Percentiles rank a stretch among this genome's conserved stretches.
Evolutionary conservation across 2,888 invertebrate species (phyloP).

Genomic region (Melanostoma scalare): DNA sequence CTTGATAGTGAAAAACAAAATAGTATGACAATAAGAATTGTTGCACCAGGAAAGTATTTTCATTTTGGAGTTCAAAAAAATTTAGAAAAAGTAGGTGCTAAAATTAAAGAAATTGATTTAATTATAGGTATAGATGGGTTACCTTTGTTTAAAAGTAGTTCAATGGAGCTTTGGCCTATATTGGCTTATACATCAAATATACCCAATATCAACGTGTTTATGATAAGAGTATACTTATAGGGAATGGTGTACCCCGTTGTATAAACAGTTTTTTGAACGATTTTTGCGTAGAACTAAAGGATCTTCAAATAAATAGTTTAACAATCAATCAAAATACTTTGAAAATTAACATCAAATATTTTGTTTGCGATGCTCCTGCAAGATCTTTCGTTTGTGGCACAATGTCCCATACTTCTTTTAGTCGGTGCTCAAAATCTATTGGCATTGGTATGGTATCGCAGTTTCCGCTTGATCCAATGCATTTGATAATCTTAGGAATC

Average conservation of each 20-base stretch:
- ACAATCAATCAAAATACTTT: not conserved
- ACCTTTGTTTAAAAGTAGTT: not conserved
- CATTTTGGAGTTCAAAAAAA: not conserved
- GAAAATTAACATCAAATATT: not conserved
- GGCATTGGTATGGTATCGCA: constrained; percentile 5
- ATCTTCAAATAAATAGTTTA: not conserved
- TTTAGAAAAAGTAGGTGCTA: not conserved
- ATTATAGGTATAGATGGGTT: constrained; percentile 1
- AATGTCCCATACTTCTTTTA: not conserved
- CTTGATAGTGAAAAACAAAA: not conserved
- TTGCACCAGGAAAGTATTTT: not conserved
- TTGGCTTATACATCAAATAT: not conserved
- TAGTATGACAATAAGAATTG: not conserved
- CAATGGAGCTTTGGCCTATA: not conserved
- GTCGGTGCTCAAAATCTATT: not conserved
- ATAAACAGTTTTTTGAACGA: not conserved
- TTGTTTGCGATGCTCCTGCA: not conserved
- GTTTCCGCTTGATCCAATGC: constrained; percentile 8
- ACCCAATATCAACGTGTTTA: not conserved
- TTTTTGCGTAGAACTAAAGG: not conserved
- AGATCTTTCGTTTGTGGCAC: not conserved
- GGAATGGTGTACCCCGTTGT: not conserved
- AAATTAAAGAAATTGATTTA: not conserved
- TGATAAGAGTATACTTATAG: constrained; percentile 3
- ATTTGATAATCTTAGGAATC: not conserved